phyloP scores from a whole-genome alignment of 2,113 vertebrate genomes.

The Nerophis ophidion region DNA sequence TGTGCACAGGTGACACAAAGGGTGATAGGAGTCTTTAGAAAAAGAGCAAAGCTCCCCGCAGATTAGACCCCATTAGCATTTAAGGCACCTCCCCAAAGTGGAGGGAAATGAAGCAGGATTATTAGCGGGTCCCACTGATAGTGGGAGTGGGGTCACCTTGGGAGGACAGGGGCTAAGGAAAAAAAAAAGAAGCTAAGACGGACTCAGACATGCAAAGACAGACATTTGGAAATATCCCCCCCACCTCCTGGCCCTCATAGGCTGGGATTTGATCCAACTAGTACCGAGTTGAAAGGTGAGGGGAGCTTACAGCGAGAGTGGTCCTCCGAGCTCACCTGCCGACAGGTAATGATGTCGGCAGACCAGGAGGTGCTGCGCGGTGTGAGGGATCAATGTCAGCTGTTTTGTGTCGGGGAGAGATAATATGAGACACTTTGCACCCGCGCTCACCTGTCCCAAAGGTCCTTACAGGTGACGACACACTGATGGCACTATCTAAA shows the following conservation, averaged over 20 bases:
- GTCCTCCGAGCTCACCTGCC: constrained; percentile 32
- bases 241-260: too few species aligned
- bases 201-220: constrained; percentile 44
- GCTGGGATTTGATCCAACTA: constrained; percentile 50
- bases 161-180: constrained; percentile 42
- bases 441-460: background rate
- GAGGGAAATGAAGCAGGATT: constrained; percentile 72
- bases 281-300: constrained; percentile 53
- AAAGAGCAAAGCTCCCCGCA: constrained; percentile 64
- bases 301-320: constrained; percentile 34
- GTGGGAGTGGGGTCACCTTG: constrained; percentile 70
- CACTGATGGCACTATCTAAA: too few species aligned
- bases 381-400: too few species aligned
- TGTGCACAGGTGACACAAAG: constrained; percentile 62
- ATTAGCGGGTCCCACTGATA: constrained; percentile 66
- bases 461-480: too few species aligned
- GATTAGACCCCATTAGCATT: constrained; percentile 76
- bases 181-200: constrained; percentile 40
- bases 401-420: too few species aligned
- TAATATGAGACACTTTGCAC: too few species aligned
- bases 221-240: constrained; percentile 48
- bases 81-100: constrained; percentile 71
- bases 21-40: constrained; percentile 71
- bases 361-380: constrained; percentile 35
- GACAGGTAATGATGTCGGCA: constrained; percentile 46